Percentiles rank a stretch among this genome's conserved stretches.
phyloP scores from a whole-genome alignment of 2,797 vertebrate genomes.

The Sebastolobus alascanus region DNA sequence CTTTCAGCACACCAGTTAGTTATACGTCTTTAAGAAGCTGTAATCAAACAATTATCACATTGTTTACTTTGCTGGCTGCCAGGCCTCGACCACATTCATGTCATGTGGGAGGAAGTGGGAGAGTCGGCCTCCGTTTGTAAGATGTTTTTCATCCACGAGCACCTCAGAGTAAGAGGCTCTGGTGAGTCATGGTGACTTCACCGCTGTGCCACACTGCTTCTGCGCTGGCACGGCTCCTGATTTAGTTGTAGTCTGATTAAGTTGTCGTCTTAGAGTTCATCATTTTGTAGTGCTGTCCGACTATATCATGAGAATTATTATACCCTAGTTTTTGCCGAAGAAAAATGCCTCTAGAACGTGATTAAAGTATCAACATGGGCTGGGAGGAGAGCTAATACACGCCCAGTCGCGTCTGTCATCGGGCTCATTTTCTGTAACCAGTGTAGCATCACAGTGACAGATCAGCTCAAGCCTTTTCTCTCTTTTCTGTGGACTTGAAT shows the following conservation, averaged over 20 bases:
- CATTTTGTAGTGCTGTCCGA: neutral
- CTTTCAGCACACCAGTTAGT: slow-evolving; percentile 17
- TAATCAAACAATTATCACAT: slow-evolving; percentile 51
- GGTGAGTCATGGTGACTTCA: neutral
- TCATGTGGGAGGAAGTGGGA: neutral
- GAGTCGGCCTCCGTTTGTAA: neutral
- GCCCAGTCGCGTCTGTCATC: too few species aligned
- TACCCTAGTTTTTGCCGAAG: too few species aligned
- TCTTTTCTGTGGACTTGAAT: too few species aligned
- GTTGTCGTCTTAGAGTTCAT: neutral
- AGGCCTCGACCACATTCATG: slow-evolving; percentile 1
- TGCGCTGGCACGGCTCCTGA: too few species aligned
- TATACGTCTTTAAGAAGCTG: slow-evolving; percentile 6
- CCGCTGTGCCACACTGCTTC: too few species aligned
- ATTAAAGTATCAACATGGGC: too few species aligned
- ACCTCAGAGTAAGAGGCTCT: neutral
- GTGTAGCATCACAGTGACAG: too few species aligned
- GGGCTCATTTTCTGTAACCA: too few species aligned
- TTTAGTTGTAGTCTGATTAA: too few species aligned
- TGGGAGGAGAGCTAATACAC: too few species aligned
- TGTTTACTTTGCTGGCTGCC: slow-evolving; percentile 31
- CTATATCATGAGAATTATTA: neutral
- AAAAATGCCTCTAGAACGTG: too few species aligned
- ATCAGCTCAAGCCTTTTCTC: too few species aligned
- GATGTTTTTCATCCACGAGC: neutral